A percentile compares a stretch with the other conserved stretches of the same genome.
Evolutionary conservation across 2,113 vertebrate genomes (phyloP).

Genomic region (Pogona vitticeps): DNA sequence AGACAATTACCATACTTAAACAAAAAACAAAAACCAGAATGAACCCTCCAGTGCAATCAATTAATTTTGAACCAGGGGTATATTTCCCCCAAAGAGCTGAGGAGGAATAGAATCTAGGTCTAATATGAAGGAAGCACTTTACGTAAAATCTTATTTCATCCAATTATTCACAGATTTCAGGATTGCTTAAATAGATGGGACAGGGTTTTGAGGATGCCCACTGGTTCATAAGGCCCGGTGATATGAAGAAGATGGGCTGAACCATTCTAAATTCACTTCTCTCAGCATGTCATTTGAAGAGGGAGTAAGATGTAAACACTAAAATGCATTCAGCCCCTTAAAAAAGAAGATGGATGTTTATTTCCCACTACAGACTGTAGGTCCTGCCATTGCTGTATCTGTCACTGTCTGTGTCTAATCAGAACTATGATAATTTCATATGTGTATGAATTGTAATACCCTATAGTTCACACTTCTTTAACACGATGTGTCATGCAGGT

Average conservation of each 20-base stretch:
- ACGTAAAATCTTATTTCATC: slow-evolving; percentile 9
- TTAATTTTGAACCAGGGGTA: not conserved
- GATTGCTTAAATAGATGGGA: slow-evolving; percentile 11
- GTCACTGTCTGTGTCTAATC: not conserved
- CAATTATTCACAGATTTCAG: not conserved
- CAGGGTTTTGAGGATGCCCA: not conserved
- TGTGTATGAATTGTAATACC: not conserved
- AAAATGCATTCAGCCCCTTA: not conserved
- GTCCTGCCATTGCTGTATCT: not conserved
- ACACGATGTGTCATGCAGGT: not conserved
- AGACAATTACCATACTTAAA: slow-evolving; percentile 13
- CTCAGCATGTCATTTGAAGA: not conserved
- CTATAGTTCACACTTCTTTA: slow-evolving; percentile 2
- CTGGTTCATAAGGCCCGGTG: slow-evolving; percentile 15
- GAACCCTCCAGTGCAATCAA: slow-evolving; percentile 32
- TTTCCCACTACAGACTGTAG: not conserved
- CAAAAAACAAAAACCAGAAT: not conserved
- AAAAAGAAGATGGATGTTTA: not conserved
- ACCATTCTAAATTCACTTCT: slow-evolving; percentile 12
- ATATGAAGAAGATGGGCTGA: not conserved
- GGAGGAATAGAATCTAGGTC: slow-evolving; percentile 30
- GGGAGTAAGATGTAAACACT: slow-evolving; percentile 7
- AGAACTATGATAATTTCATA: not conserved
- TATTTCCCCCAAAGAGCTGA: not conserved
- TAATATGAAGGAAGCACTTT: not conserved